Evolutionary conservation across 2,888 invertebrate genomes (phyloP), one percentile per base, ranked within the genome.

Genomic region (Lasioglossum calceatum): DNA sequence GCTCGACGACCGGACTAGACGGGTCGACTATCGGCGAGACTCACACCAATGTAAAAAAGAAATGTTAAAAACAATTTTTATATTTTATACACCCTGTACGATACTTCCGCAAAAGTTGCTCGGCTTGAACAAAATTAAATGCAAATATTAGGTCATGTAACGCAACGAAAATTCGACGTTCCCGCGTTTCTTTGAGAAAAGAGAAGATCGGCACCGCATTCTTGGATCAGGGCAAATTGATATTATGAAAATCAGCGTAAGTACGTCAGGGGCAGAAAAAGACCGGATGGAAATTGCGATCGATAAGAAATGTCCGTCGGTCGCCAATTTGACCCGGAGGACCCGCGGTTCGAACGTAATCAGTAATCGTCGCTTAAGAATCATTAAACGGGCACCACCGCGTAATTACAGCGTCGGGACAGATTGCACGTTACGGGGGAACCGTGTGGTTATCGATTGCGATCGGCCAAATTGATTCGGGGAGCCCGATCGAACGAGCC

Each of bases 361-460:
- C 85, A 47, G 85, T 86, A 86, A 81, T 86, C 86, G 86, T 85
- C 86, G 81, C 85, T 85, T 85, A 85, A 86, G 81, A 75, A 75
- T 79, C 85, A 85, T 86, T 86, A 86, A 86, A 81, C 86, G 75
- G 75, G 44, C 77, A 67, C 75, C 86, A 75, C 39, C 61, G 70
- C 81, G 72, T 86, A 86, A 86, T 86, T 86, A 85, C 81, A 81
- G 54, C 78, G 75, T 67, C 85, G 44, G 85, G 81, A 85, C 86
- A 85, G 85, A 86, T 86, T 85, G 85, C 85, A 81, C 77, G 86
- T 86, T 85, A 54, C 81, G 54, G 64, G 42, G 76, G 58, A 61
- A 73, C 77, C 77, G 58, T 70, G 50, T 70, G 72, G 74, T 75
- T 86, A 86, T 86, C 86, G 86, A 84, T 85, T 70, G 80, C 74